Percentiles rank a stretch among this genome's conserved stretches.
These are phyloP conservation scores for Copsychus sechellarum DNA, from an alignment of 2,113 vertebrate species.

Conservation along the genomic window DNA sequence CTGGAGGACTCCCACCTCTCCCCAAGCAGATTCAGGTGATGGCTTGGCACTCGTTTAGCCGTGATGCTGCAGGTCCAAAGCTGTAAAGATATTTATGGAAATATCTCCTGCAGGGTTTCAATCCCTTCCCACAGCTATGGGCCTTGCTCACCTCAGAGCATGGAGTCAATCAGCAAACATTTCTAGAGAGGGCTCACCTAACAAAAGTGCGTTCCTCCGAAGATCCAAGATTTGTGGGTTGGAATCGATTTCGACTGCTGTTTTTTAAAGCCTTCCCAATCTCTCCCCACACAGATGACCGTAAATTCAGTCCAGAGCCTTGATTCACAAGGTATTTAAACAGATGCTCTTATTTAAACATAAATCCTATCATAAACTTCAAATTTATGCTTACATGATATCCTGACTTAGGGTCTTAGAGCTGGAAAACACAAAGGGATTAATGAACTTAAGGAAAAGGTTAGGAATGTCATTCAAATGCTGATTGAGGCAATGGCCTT, in stretches of 20 bases:
- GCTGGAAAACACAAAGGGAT: slow-evolving; percentile 68
- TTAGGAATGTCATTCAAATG: slow-evolving; percentile 70
- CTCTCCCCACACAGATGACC: slow-evolving; percentile 36
- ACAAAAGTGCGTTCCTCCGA: background rate
- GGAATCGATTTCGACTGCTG: slow-evolving; percentile 39
- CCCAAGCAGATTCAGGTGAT: background rate
- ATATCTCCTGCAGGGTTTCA: slow-evolving; percentile 5
- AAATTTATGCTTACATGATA: slow-evolving; percentile 68
- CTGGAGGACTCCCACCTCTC: background rate
- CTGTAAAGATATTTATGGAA: background rate
- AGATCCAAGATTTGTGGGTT: slow-evolving; percentile 54
- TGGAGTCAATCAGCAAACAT: background rate
- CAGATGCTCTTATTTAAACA: slow-evolving; percentile 70
- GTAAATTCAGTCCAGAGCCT: slow-evolving; percentile 56
- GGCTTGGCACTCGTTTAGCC: fast-evolving
- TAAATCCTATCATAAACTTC: slow-evolving; percentile 68
- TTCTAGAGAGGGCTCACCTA: slow-evolving; percentile 10
- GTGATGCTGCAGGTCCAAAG: background rate
- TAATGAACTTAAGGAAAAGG: slow-evolving; percentile 70
- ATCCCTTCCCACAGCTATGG: background rate
- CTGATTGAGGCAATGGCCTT: slow-evolving; percentile 62
- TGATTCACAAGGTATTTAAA: slow-evolving; percentile 65
- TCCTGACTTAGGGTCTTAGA: slow-evolving; percentile 67
- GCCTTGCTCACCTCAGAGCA: background rate
- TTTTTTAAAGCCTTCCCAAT: slow-evolving; percentile 52